Evolutionary conservation across 1,140 invertebrate genomes (phyloP), one percentile per base, ranked within the genome.

Genomic region (Drosophila nigromelanica): DNA sequence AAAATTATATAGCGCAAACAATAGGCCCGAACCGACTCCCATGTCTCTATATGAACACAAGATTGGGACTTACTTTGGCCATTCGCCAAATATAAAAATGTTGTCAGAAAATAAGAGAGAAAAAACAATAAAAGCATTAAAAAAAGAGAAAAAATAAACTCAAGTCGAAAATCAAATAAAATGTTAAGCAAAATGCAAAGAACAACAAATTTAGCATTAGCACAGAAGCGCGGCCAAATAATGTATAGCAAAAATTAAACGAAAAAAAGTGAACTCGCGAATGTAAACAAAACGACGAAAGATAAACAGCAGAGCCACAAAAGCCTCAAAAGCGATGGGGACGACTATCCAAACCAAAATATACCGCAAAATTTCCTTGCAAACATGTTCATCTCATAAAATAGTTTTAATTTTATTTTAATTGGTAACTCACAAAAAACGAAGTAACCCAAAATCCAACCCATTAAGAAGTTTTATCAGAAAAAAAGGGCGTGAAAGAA

Each of bases 281-380:
- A 86, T 79, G 83, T 86, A 86, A 86, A 86, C 82, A 86, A 89
- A 83, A 64, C 76, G 76, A 79, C 76, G 79, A 89, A 89, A 86
- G 82, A 86, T 86, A 86, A 86, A 86, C 82, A 86, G 79, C 83
- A 86, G 82, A 87, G 48, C 78, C 82, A 55, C 77, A 79, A 78
- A 78, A 86, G 40, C 59, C 55, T 33, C 60, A 71, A 62, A 30
- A 8, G 8, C 8, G 15, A 27, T 27, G 27, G 27, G 27, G 27
- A 27, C 27, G 27, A 27, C 27, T 27, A 27, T 27, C 27, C 27
- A 27, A 24, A 48, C n/a, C 18, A 5, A 48, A 27, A 27, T 12
- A 24, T 4, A 12, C 11, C 45, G 3, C 14, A 5, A 15, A 12
- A 11, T 39, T 24, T 27, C 27, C 27, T 27, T 27, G 27, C 27